Conservation (phyloP, 2,888 invertebrate species). For the Timandra comae region DNA sequence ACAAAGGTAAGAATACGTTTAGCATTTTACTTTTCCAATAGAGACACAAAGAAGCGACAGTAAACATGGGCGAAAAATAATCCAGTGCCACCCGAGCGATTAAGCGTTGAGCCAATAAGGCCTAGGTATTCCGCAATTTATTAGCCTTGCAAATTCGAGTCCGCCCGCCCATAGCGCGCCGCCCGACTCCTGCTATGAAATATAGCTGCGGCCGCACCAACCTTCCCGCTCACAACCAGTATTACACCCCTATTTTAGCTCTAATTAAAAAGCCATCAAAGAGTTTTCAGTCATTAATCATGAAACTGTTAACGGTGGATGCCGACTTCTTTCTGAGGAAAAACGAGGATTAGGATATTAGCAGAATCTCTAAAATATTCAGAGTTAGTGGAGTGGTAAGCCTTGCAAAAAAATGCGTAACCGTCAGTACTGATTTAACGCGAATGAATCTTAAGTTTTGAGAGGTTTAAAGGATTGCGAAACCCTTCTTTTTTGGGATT, state of each 20-base stretch:
- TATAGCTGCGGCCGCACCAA: constrained; percentile 66
- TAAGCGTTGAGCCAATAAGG: constrained; percentile 69
- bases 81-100: constrained; percentile 56
- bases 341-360: constrained; percentile 71
- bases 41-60: constrained; percentile 44
- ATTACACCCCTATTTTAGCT: constrained; percentile 75
- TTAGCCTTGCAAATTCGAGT: constrained; percentile 75
- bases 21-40: constrained; percentile 54
- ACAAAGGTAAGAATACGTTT: constrained; percentile 63
- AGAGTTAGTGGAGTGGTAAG: constrained; percentile 65
- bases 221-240: constrained; percentile 52
- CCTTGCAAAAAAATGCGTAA: constrained; percentile 52
- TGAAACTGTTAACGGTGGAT: constrained; percentile 75
- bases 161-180: constrained; percentile 33
- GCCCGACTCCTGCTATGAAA: constrained; percentile 51
- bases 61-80: constrained; percentile 55
- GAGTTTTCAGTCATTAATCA: constrained; percentile 77
- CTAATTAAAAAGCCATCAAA: constrained; percentile 78
- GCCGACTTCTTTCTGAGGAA: constrained; percentile 62
- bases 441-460: constrained; percentile 63
- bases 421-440: constrained; percentile 51
- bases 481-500: constrained; percentile 55
- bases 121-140: constrained; percentile 74
- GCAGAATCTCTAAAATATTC: constrained; percentile 71
- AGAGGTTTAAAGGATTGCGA: constrained; percentile 65